A percentile compares a stretch with the other conserved stretches of the same genome.
Conservation (phyloP, 1,140 invertebrate species). For the Papilio machaon region DNA sequence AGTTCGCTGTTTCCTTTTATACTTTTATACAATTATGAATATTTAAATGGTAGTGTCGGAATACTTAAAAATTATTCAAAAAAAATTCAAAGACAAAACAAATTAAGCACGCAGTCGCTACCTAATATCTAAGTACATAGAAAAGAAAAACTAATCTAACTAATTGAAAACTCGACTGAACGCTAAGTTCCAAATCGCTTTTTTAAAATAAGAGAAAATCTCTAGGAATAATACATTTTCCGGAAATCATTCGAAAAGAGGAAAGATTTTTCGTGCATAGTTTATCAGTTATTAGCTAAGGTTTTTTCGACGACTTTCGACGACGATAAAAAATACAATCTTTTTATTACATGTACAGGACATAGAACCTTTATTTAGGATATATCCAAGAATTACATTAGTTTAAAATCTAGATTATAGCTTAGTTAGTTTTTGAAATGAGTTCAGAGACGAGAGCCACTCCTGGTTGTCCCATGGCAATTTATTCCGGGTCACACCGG, state of each 20-base stretch:
- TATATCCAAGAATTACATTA: background rate
- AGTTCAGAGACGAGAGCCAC: constrained; percentile 11
- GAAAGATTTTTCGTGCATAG: no score
- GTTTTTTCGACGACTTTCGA: no score
- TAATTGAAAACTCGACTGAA: background rate
- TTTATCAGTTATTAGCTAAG: no score
- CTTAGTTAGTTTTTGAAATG: background rate
- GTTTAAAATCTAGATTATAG: background rate
- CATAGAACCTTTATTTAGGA: no score
- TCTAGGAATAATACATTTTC: background rate
- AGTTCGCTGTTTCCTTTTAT: background rate
- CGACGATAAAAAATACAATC: no score
- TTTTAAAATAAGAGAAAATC: background rate
- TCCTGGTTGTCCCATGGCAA: constrained; percentile 19
- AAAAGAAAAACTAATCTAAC: no score
- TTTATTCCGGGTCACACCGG: constrained; percentile 13
- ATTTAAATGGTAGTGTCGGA: constrained; percentile 7
- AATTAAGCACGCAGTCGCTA: background rate
- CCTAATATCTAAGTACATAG: background rate
- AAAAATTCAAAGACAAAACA: background rate
- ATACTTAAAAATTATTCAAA: background rate
- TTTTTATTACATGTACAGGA: no score
- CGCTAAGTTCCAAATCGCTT: background rate
- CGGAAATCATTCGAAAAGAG: no score
- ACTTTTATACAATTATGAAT: constrained; percentile 33